Evolutionary conservation across 2,797 vertebrate species (phyloP), one percentile per base, ranked within the genome.

Genomic region (Jordanella pulchra): DNA sequence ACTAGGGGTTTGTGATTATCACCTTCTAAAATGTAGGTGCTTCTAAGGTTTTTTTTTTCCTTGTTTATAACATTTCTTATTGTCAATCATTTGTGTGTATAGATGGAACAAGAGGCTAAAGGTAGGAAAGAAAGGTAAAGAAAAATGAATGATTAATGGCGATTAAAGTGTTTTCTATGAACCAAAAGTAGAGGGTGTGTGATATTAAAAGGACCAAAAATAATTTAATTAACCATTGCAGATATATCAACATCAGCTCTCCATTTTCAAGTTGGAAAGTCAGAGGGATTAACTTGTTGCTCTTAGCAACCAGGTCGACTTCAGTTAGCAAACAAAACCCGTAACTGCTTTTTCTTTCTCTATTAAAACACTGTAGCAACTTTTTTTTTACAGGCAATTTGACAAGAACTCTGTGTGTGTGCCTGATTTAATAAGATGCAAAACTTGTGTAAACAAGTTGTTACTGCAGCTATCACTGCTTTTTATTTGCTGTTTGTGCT

Each of bases 1-100:
- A 32, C 64, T 53, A 44, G 28, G 25, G 71, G 69, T 78, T 73
- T 28, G 56, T 44, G 51, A 25, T 69, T 44, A 42, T 67, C 2
- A 11, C 45, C 53, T 25, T 61, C 28, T 54, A 67, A 53, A n/a
- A 28, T 78, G 55, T 23, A 53, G 2, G 51, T 51, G 2, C 2
- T 75, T 64, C 11, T 12, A 44, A 14, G 27, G 15, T 25, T 54
- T 30, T 63, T 48, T 68, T 73, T 28, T 25, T 18, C 32, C 45
- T 63, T 67, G 11, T 7, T 28, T 53, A 3, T 39, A 13, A 68
- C 18, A 25, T 68, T 55, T 68, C 44, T 30, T 54, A 30, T 44
- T 28, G 72, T 70, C 39, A 69, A 4, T 25, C 71, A 11, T 69
- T 73, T 3, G 11, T 13, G 5, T 30, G 6, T 2, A 42, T n/a